Evolutionary conservation across 2,113 vertebrate species (phyloP).

Genomic region (Mobula hypostoma): DNA sequence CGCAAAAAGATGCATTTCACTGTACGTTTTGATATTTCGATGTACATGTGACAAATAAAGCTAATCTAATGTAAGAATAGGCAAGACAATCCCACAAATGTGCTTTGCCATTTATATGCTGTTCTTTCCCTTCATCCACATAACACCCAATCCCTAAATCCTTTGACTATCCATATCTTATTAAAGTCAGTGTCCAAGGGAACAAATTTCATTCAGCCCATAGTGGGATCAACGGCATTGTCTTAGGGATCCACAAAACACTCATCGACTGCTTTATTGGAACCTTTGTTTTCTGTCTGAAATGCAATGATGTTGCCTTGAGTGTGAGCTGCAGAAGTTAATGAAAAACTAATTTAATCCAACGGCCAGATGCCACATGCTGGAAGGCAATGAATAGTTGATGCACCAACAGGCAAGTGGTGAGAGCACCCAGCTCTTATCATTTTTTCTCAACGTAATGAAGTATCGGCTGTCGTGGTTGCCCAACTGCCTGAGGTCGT

Average conservation of each 20-base stretch:
- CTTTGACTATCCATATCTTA: no score
- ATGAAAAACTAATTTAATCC: not conserved
- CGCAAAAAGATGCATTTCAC: no score
- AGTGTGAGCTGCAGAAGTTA: not conserved
- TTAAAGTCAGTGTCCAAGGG: not conserved
- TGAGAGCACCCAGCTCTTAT: not conserved
- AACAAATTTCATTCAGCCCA: not conserved
- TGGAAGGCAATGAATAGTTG: not conserved
- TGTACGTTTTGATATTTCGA: no score
- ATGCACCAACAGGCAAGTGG: not conserved
- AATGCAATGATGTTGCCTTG: not conserved
- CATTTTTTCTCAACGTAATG: not conserved
- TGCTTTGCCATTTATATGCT: no score
- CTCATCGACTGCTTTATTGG: not conserved
- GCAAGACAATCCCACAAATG: no score
- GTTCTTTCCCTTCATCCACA: no score
- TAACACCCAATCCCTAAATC: no score
- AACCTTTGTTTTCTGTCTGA: not conserved
- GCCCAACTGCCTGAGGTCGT: not conserved
- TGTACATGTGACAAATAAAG: no score
- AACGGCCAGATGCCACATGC: not conserved
- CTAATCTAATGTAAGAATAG: no score
- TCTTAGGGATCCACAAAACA: not conserved
- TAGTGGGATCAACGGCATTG: not conserved
- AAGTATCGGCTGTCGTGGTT: not conserved